phyloP scores from a whole-genome alignment of 2,888 invertebrate species.

The Eutolmus rufibarbis region DNA sequence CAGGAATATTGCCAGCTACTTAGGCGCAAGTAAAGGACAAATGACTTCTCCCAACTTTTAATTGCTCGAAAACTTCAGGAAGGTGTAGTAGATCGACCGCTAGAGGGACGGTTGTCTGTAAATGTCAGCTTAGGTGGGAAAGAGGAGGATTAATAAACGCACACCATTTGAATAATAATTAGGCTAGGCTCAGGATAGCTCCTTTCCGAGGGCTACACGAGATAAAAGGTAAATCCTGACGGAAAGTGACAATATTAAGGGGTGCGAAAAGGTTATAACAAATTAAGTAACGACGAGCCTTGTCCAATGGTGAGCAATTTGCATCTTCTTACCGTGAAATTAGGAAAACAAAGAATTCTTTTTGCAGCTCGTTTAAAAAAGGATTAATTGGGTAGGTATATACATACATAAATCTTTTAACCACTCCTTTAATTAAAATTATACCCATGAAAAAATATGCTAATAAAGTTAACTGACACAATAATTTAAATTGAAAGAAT shows the following conservation, averaged over 20 bases:
- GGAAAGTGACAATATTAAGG: constrained; percentile 3
- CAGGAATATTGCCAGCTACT: constrained; percentile 20
- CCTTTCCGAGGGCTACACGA: neutral
- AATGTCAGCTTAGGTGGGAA: constrained; percentile 46
- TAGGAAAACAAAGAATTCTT: neutral
- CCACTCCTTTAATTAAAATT: neutral
- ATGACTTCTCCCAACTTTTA: constrained; percentile 39
- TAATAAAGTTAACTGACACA: too few relatives aligned
- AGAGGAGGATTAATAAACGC: constrained; percentile 45
- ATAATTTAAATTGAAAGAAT: too few relatives aligned
- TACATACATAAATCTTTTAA: too few relatives aligned
- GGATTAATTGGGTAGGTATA: neutral
- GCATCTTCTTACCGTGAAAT: neutral
- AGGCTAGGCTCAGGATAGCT: constrained; percentile 3
- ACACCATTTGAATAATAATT: constrained; percentile 48
- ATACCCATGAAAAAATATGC: neutral
- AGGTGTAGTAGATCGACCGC: neutral
- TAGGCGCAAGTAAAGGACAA: constrained; percentile 4
- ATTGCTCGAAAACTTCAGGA: constrained; percentile 24
- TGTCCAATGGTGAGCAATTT: constrained; percentile 2
- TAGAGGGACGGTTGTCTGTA: constrained; percentile 20
- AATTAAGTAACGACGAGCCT: constrained; percentile 8
- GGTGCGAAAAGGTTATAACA: constrained; percentile 39
- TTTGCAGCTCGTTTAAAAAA: neutral
- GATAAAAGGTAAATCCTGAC: constrained; percentile 32